phyloP scores from a whole-genome alignment of 2,113 vertebrate genomes.

The Macrotis lagotis region DNA sequence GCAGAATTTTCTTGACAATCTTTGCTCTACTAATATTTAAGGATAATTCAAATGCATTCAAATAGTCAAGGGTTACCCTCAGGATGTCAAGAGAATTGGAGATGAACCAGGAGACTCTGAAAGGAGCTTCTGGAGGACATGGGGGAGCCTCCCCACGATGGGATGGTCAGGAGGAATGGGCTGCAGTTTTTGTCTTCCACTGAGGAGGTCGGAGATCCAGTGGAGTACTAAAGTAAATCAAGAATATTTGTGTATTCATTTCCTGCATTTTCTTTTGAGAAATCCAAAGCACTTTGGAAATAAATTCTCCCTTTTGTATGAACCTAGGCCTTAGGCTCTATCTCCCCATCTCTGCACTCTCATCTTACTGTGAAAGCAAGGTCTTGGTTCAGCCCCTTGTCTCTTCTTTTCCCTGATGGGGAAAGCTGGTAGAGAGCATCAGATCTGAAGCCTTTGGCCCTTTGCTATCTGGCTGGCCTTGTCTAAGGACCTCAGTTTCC shows the following conservation, averaged over 20 bases:
- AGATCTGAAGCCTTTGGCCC: not conserved
- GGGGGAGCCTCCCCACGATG: not conserved
- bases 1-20: no score
- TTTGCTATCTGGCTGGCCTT: not conserved
- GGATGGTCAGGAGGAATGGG: not conserved
- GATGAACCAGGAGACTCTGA: not conserved
- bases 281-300: not conserved
- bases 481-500: not conserved
- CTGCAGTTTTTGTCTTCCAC: not conserved
- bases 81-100: not conserved
- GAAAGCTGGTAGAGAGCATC: not conserved
- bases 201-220: not conserved
- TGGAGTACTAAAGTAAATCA: not conserved
- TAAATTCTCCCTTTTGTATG: not conserved
- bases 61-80: not conserved
- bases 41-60: not conserved
- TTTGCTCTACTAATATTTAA: not conserved
- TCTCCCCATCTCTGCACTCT: not conserved
- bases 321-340: not conserved
- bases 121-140: not conserved
- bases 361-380: not conserved
- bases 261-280: no score
- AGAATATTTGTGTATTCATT: rapidly evolving
- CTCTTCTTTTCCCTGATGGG: not conserved
- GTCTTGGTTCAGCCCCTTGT: rapidly evolving